phyloP scores from a whole-genome alignment of 2,797 vertebrate species.

The Cygnus olor region DNA sequence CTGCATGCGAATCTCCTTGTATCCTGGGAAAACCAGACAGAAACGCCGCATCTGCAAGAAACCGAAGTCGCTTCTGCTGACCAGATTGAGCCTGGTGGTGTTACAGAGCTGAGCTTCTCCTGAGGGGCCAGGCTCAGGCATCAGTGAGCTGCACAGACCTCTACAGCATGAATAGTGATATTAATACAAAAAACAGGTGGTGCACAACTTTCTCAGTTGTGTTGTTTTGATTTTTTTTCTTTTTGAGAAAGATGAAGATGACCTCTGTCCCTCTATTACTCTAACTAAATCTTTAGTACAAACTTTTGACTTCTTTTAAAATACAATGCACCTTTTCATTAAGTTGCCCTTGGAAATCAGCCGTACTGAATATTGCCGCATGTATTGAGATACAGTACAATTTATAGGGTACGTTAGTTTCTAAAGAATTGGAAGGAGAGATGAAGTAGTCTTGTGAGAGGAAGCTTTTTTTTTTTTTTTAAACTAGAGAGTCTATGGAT shows the following conservation, averaged over 20 bases:
- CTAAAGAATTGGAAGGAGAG: not conserved
- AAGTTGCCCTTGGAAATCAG: not conserved
- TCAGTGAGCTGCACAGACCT: not conserved
- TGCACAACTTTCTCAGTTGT: slow-evolving; percentile 6
- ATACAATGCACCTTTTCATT: slow-evolving; percentile 35
- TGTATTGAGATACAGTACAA: not conserved
- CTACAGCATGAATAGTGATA: not conserved
- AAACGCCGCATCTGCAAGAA: slow-evolving; percentile 16
- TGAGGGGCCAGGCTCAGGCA: not conserved
- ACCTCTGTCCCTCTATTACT: not conserved
- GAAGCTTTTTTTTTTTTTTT: slow-evolving; percentile 33
- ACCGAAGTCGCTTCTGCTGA: not conserved
- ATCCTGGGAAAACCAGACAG: slow-evolving; percentile 39
- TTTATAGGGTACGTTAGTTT: not conserved
- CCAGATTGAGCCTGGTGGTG: not conserved
- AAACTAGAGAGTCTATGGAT: not conserved
- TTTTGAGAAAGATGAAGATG: slow-evolving; percentile 7
- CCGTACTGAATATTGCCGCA: rapidly evolving
- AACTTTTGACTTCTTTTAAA: not conserved
- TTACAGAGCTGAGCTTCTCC: rapidly evolving
- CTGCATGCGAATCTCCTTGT: not conserved
- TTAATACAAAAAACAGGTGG: slow-evolving; percentile 20
- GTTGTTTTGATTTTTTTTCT: not conserved
- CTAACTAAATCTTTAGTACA: not conserved
- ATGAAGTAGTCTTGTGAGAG: not conserved